A percentile compares a stretch with the other conserved stretches of the same genome.
Evolutionary conservation across 2,797 vertebrate genomes (phyloP).

Genomic region (Ispidina picta): DNA sequence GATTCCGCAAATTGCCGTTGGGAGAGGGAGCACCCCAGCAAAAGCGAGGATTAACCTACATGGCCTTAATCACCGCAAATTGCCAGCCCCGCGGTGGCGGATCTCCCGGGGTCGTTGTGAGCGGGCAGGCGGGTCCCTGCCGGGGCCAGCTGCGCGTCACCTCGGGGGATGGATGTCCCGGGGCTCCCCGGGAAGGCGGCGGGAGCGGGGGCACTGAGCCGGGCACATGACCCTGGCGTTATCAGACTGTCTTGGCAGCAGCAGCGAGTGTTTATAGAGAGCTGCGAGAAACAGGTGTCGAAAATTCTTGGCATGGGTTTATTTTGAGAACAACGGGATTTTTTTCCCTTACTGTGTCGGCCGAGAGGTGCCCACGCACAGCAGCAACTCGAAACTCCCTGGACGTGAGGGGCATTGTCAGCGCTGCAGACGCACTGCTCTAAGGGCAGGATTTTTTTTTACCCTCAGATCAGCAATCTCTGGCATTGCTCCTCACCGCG

Average conservation of each 20-base stretch:
- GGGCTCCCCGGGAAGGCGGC: not conserved
- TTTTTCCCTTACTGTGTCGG: not conserved
- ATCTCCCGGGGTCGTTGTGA: rapidly evolving
- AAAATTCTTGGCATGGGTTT: rapidly evolving
- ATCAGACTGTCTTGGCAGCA: not conserved
- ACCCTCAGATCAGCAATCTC: not conserved
- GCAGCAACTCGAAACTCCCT: not conserved
- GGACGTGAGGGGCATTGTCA: rapidly evolving
- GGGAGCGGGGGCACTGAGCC: rapidly evolving
- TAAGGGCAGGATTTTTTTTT: not conserved
- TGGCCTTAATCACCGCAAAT: not conserved
- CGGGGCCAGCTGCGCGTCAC: not conserved
- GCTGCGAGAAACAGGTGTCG: not conserved
- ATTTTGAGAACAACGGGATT: not conserved
- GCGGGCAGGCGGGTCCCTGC: rapidly evolving
- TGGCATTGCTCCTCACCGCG: not conserved
- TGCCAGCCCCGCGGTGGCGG: not conserved
- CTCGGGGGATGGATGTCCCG: rapidly evolving
- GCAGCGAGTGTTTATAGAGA: rapidly evolving
- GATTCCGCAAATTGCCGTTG: not conserved
- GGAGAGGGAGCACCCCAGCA: not conserved
- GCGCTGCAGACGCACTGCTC: rapidly evolving
- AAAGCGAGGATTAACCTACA: not conserved
- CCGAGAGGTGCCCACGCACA: rapidly evolving
- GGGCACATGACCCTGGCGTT: rapidly evolving